These are phyloP conservation scores for Chaetodon auriga DNA, from an alignment of 2,113 vertebrate genomes.

Conservation along the genomic window DNA sequence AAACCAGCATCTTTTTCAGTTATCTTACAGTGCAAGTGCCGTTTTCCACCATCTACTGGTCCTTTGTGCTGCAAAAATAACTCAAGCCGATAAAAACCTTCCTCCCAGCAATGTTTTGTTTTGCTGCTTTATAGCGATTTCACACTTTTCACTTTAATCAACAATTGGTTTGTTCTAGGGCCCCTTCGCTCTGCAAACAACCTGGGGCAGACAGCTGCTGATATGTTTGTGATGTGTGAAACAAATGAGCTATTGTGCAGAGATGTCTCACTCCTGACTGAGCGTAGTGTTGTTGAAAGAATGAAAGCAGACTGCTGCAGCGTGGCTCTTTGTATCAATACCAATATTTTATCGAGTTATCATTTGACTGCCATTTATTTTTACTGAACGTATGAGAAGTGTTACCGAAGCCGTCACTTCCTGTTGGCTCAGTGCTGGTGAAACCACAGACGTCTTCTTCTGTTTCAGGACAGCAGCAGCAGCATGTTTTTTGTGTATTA, in stretches of 20 bases:
- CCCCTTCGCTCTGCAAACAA: conserved; percentile 51
- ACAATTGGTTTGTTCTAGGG: conserved; percentile 41
- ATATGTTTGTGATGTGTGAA: conserved; percentile 24
- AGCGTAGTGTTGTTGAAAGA: neutral
- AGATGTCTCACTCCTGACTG: conserved; percentile 21
- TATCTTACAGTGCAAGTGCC: conserved; percentile 6
- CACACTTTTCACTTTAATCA: conserved; percentile 59
- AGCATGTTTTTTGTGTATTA: neutral
- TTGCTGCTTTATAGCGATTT: conserved; percentile 26
- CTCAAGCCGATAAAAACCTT: conserved; percentile 20
- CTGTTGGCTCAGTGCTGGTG: neutral
- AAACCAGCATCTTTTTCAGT: conserved; percentile 18
- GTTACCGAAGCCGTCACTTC: neutral
- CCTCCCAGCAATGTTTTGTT: conserved; percentile 51
- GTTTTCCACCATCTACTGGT: conserved; percentile 15
- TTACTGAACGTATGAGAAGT: neutral
- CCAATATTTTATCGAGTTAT: neutral
- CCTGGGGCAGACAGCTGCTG: conserved; percentile 39
- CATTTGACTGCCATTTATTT: neutral
- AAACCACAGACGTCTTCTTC: neutral
- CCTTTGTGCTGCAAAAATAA: conserved; percentile 42
- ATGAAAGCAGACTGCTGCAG: neutral
- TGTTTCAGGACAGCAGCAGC: neutral
- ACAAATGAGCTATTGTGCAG: conserved; percentile 66
- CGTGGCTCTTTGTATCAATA: neutral